phyloP scores from a whole-genome alignment of 2,797 vertebrate genomes.

The Phoeniculus purpureus region DNA sequence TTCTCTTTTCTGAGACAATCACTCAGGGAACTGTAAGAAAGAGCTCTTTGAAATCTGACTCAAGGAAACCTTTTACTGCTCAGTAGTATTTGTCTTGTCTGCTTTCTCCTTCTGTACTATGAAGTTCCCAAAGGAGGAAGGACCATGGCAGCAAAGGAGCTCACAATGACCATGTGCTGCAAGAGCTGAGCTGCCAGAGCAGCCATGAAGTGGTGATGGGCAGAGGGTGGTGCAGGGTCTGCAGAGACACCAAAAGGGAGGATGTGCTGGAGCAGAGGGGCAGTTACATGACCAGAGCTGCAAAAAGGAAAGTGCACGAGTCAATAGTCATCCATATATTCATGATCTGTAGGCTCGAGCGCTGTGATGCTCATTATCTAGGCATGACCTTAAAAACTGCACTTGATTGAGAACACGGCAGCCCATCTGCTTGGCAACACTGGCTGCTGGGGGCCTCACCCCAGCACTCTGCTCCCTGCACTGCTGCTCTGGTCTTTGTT shows the following conservation, averaged over 20 bases:
- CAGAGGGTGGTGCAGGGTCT: neutral
- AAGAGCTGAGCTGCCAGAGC: neutral
- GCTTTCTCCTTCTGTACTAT: neutral
- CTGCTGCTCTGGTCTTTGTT: neutral
- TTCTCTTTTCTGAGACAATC: too few species aligned
- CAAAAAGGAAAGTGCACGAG: neutral
- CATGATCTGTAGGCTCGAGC: conserved; percentile 44
- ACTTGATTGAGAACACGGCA: conserved; percentile 61
- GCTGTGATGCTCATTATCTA: conserved; percentile 62
- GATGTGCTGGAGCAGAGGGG: neutral
- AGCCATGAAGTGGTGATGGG: neutral
- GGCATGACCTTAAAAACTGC: conserved; percentile 69
- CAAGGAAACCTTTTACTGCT: neutral
- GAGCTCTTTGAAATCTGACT: neutral
- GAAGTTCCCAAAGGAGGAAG: neutral
- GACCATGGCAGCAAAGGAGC: neutral
- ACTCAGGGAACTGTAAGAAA: too few species aligned
- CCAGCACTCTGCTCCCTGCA: conserved; percentile 16
- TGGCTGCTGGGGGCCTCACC: conserved; percentile 53
- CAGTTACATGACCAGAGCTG: neutral
- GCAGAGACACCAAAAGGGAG: neutral
- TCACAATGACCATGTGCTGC: neutral
- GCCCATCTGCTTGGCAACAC: conserved; percentile 58
- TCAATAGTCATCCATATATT: conserved; percentile 68
- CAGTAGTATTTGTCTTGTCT: neutral